Evolutionary conservation across 2,113 vertebrate species (phyloP).

Genomic region (Vicugna pacos): DNA sequence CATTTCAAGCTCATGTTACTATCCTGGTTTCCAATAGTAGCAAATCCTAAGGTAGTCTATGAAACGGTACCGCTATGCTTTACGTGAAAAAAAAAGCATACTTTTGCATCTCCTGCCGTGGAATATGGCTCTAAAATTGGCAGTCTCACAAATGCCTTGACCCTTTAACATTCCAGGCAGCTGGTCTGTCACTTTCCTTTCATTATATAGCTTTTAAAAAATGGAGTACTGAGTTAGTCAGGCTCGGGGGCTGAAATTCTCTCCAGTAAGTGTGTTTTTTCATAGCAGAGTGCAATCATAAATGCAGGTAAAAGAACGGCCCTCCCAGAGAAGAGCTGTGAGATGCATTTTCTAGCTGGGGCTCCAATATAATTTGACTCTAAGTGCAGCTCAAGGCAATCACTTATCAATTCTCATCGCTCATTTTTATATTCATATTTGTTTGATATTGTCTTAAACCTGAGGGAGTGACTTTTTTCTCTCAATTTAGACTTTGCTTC

Average conservation of each 20-base stretch:
- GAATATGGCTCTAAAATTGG: background rate
- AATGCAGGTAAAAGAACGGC: background rate
- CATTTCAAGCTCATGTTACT: slow-evolving; percentile 49
- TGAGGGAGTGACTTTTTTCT: background rate
- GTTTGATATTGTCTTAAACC: slow-evolving; percentile 21
- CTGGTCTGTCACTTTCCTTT: background rate
- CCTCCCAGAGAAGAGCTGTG: background rate
- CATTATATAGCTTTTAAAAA: slow-evolving; percentile 37
- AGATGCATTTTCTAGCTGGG: background rate
- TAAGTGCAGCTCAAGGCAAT: background rate
- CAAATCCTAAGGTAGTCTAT: slow-evolving; percentile 20
- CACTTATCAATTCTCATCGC: background rate
- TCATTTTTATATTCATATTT: slow-evolving; percentile 2
- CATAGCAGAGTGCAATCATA: background rate
- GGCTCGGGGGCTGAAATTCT: background rate
- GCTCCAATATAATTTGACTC: background rate
- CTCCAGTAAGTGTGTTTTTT: background rate
- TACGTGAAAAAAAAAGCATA: background rate
- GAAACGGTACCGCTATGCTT: background rate
- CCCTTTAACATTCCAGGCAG: background rate
- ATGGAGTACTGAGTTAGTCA: background rate
- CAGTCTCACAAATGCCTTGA: background rate
- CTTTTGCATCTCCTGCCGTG: background rate
- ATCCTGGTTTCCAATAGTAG: slow-evolving; percentile 63
- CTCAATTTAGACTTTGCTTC: background rate